Evolutionary conservation across 2,888 invertebrate genomes (phyloP), one percentile per base, ranked within the genome.

Genomic region (Pollenia labialis): DNA sequence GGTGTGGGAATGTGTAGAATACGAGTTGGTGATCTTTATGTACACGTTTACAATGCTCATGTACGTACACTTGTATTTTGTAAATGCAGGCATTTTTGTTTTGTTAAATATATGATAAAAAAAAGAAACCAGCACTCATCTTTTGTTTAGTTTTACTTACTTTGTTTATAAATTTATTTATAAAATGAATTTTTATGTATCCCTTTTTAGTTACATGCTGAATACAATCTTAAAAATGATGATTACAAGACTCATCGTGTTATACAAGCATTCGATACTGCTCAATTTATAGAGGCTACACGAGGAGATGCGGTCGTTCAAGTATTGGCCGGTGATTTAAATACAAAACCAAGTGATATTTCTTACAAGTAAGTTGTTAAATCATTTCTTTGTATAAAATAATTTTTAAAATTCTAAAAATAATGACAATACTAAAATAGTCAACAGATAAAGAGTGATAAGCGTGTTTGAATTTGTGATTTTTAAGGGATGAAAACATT

Each of bases 41-140:
- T 99, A 75, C 97, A 99, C 93, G 94, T 99, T 82, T 99, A 99
- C 93, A 96, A 97, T 89, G 97, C 98, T 88, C 99, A 99, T 95
- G 98, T 98, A 94, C 95, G 96, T 95, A 23, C n/a, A 4, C 8
- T 66, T 56, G 54, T 62, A 16, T 40, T 58, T 12, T 42, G 23
- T 50, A 40, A 7, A 40, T 66, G 56, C 44, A 62, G 14, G 23
- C n/a, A 32, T 23, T 12, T 11, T 18, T 56, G 1, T 23, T 10
- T 56, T 1, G 18, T 56, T 56, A 23, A 23, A 56, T 23, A 56
- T 23, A 56, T 23, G 23, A 56, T 23, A 56, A 44, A 56, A 68
- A 32, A 52, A 50, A 54, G 40, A n/a, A 23, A 23, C 0, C 23
- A 44, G 12, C 18, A 40, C 4, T 77, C 50, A 52, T 52, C 42